Evolutionary conservation across 2,797 vertebrate species (phyloP).

Genomic region (Sebastes kiyomatsui): DNA sequence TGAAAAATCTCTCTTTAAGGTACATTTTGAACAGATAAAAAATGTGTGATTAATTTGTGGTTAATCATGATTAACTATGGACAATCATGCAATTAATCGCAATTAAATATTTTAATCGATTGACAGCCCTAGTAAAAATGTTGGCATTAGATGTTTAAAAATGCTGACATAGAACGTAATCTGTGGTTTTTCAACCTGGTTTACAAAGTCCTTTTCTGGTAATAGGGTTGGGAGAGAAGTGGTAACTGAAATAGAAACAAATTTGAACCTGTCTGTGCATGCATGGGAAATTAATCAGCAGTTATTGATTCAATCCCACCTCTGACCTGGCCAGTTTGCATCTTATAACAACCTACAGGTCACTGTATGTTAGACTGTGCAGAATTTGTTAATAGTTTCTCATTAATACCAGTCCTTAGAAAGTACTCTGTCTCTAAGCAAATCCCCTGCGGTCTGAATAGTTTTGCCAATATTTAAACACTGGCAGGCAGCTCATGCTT

Average conservation of each 20-base stretch:
- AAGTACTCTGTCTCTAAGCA: slow-evolving; percentile 28
- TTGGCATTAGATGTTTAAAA: not conserved
- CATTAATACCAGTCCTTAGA: slow-evolving; percentile 32
- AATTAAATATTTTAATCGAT: no score
- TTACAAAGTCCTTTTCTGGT: not conserved
- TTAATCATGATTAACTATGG: no score
- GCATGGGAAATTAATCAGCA: not conserved
- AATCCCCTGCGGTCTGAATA: slow-evolving; percentile 38
- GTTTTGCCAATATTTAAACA: slow-evolving; percentile 59
- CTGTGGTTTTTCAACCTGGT: not conserved
- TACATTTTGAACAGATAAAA: no score
- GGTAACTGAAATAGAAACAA: not conserved
- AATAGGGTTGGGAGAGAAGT: not conserved
- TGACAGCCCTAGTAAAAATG: not conserved
- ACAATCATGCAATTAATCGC: no score
- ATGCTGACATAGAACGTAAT: not conserved
- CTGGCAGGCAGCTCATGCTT: slow-evolving; percentile 42
- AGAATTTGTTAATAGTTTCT: slow-evolving; percentile 19
- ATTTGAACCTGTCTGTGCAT: not conserved
- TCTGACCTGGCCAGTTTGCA: not conserved
- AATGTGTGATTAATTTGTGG: no score
- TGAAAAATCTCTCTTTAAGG: no score
- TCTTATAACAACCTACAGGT: not conserved
- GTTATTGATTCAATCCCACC: not conserved
- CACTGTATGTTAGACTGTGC: not conserved